phyloP scores from a whole-genome alignment of 2,113 vertebrate genomes.

The Cinclus mexicanus region DNA sequence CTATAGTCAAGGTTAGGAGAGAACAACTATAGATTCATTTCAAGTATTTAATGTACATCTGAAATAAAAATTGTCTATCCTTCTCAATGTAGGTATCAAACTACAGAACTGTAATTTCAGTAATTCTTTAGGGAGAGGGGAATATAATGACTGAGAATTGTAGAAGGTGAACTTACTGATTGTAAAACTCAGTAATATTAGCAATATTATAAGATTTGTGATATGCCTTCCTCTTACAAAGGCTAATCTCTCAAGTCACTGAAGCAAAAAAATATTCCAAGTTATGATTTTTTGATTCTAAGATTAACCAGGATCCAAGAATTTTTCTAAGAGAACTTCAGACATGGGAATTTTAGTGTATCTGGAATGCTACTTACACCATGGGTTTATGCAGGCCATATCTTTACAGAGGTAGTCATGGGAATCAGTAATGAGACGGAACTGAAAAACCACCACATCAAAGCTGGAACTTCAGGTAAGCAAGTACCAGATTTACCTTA shows the following conservation, averaged over 20 bases:
- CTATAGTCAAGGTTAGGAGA: constrained; percentile 7
- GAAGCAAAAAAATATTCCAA: neutral
- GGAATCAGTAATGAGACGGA: neutral
- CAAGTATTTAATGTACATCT: neutral
- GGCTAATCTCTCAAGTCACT: neutral
- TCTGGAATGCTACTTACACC: neutral
- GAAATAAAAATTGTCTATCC: neutral
- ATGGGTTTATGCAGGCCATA: neutral
- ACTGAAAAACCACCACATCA: neutral
- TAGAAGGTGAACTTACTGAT: constrained; percentile 15
- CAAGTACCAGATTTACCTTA: neutral
- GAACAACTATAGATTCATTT: constrained; percentile 20
- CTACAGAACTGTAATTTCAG: neutral
- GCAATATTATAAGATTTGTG: neutral
- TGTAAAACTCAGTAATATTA: constrained; percentile 28
- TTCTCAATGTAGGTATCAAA: neutral
- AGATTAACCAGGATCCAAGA: neutral
- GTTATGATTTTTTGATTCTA: neutral
- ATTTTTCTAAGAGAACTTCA: neutral
- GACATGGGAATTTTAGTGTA: neutral
- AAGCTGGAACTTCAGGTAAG: neutral
- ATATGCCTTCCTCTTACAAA: neutral
- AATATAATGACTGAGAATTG: neutral
- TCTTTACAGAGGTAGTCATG: neutral
- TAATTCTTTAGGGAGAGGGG: neutral